These are phyloP conservation scores for Drosophila colorata DNA, from an alignment of 2,888 invertebrate genomes.

Conservation along the genomic window DNA sequence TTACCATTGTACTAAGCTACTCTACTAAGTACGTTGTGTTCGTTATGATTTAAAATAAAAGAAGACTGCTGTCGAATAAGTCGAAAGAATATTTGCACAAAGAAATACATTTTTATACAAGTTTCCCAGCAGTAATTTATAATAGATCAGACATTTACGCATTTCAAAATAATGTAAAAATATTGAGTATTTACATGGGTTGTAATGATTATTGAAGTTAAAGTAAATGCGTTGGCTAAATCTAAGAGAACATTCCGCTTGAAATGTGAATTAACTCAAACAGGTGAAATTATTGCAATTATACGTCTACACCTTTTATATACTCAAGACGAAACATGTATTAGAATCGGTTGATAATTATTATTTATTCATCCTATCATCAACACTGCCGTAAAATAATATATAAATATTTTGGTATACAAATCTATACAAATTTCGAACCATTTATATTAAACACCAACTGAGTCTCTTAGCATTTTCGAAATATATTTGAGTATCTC, in stretches of 20 bases:
- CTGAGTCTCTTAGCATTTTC: constrained; percentile 26
- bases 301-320: background rate
- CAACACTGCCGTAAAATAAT: constrained; percentile 38
- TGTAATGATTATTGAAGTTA: constrained; percentile 23
- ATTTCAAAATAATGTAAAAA: constrained; percentile 1
- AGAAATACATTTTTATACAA: constrained; percentile 16
- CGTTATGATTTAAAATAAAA: constrained; percentile 3
- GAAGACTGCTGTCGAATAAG: constrained; percentile 52
- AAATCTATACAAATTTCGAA: constrained; percentile 28
- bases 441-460: constrained; percentile 36
- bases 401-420: constrained; percentile 29
- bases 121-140: constrained; percentile 12
- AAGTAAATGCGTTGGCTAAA: constrained; percentile 13
- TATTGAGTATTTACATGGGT: constrained; percentile 27
- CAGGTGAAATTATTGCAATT: constrained; percentile 42
- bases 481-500: constrained; percentile 31
- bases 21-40: constrained; percentile 36
- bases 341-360: constrained; percentile 15
- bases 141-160: background rate
- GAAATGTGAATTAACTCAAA: constrained; percentile 21
- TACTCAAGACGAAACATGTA: constrained; percentile 2
- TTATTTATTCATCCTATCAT: constrained; percentile 2
- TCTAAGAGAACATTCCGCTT: constrained; percentile 15
- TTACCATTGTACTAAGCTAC: constrained; percentile 27
- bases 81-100: constrained; percentile 39